Percentiles rank a stretch among this genome's conserved stretches.
Conservation (phyloP, 2,113 vertebrate species). For the Poicephalus meyeri region DNA sequence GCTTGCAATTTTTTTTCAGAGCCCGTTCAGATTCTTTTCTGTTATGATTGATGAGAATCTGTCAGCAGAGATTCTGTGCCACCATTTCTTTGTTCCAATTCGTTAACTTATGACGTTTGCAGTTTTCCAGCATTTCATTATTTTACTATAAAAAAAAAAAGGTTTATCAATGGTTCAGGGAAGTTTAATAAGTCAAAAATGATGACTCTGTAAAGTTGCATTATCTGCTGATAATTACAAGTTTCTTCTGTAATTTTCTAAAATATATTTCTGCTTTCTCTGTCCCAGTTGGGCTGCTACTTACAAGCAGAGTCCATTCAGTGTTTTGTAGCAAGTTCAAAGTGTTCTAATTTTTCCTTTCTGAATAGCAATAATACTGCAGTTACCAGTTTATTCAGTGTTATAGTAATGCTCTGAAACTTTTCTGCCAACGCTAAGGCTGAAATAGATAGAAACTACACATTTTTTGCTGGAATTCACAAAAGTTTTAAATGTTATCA, state of each 20-base stretch:
- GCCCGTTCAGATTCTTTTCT: not conserved
- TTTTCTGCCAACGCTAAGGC: not conserved
- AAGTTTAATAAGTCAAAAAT: not conserved
- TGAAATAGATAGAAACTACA: not conserved
- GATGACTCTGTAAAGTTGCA: not conserved
- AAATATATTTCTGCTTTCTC: not conserved
- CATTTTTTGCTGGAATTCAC: not conserved
- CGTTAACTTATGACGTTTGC: not conserved
- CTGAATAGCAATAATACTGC: not conserved
- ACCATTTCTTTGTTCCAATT: not conserved
- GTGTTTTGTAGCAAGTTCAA: not conserved
- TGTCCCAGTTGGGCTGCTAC: not conserved
- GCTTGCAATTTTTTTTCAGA: not conserved
- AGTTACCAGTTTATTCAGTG: not conserved
- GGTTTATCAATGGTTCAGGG: not conserved
- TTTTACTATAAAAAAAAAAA: not conserved
- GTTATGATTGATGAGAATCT: not conserved
- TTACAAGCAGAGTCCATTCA: not conserved
- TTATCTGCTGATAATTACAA: not conserved
- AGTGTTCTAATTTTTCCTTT: not conserved
- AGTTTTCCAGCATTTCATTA: not conserved
- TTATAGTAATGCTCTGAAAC: not conserved
- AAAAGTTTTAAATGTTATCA: not conserved
- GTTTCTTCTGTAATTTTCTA: not conserved
- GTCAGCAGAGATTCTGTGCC: not conserved